These are phyloP conservation scores for Drosophila azteca DNA, from an alignment of 1,140 invertebrate species.

Conservation along the genomic window DNA sequence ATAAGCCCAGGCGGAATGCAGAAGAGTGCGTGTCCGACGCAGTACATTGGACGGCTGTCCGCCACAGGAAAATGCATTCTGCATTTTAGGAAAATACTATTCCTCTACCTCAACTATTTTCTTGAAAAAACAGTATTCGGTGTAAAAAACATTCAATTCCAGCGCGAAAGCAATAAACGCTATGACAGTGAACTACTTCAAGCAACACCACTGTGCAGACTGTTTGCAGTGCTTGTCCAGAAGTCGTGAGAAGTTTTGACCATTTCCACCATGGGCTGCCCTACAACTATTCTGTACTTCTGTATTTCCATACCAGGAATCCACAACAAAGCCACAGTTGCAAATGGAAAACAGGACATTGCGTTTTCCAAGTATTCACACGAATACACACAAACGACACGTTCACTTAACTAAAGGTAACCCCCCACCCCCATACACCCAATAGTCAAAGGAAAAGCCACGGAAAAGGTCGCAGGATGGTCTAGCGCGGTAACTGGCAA, in stretches of 20 bases:
- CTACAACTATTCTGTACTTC: conserved; percentile 10
- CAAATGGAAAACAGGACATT: conserved; percentile 77
- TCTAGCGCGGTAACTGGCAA: conserved; percentile 9
- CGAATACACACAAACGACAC: conserved; percentile 12
- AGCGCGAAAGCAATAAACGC: background rate
- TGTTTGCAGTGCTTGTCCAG: conserved; percentile 44
- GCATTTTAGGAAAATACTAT: conserved; percentile 38
- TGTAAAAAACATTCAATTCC: conserved; percentile 3
- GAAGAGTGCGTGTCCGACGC: conserved; percentile 34
- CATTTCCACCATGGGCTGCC: conserved; percentile 22
- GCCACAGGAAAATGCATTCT: conserved; percentile 49
- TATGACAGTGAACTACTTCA: conserved; percentile 19
- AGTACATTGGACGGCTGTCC: conserved; percentile 41
- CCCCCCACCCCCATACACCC: conserved; percentile 9
- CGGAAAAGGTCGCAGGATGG: conserved; percentile 34
- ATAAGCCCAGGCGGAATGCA: conserved; percentile 27
- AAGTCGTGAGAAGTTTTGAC: conserved; percentile 16
- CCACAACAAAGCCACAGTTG: conserved; percentile 61
- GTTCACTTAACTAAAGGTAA: background rate
- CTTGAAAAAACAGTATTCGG: too few species aligned
- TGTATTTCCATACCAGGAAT: conserved; percentile 64
- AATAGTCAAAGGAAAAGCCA: conserved; percentile 5
- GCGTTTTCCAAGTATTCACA: conserved; percentile 62
- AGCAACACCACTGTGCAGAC: conserved; percentile 47
- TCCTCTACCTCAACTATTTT: background rate